Evolutionary conservation across 1,140 invertebrate species (phyloP).

Genomic region (Onthophagus taurus): DNA sequence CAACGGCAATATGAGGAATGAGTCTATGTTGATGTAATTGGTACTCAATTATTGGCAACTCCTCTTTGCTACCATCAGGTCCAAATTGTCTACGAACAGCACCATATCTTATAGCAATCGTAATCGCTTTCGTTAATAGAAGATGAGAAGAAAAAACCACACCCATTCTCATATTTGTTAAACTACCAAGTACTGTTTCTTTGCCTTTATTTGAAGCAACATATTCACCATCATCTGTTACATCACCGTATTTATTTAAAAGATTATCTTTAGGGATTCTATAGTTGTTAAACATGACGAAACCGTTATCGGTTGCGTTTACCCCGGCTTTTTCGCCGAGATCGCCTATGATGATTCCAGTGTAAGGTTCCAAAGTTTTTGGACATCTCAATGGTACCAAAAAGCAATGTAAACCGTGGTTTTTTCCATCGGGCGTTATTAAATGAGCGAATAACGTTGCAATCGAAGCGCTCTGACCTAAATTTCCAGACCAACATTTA

Average conservation of each 20-base stretch:
- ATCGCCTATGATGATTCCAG: conserved; percentile 61
- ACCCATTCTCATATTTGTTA: conserved; percentile 63
- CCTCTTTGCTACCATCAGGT: conserved; percentile 47
- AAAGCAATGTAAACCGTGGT: conserved; percentile 78
- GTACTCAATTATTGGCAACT: conserved; percentile 85
- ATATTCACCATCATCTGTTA: conserved; percentile 76
- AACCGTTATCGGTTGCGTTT: conserved; percentile 87
- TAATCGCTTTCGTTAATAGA: conserved; percentile 58
- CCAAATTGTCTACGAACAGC: conserved; percentile 75
- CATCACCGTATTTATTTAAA: conserved; percentile 77
- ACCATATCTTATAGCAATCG: conserved; percentile 81
- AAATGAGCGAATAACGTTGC: conserved; percentile 81
- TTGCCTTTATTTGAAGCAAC: conserved; percentile 64
- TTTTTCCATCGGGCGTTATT: conserved; percentile 61
- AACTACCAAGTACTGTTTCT: conserved; percentile 62
- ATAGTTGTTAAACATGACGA: conserved; percentile 77
- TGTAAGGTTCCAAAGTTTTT: conserved; percentile 55
- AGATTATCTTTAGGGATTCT: conserved; percentile 67
- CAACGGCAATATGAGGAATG: conserved; percentile 78
- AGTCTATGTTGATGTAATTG: conserved; percentile 90
- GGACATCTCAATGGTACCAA: conserved; percentile 68
- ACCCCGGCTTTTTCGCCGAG: conserved; percentile 78
- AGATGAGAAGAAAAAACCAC: conserved; percentile 63
- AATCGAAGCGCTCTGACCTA: conserved; percentile 79
- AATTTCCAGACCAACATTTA: conserved; percentile 89